Conservation (phyloP, 2,888 invertebrate genomes). For the Amphiduros pacificus region DNA sequence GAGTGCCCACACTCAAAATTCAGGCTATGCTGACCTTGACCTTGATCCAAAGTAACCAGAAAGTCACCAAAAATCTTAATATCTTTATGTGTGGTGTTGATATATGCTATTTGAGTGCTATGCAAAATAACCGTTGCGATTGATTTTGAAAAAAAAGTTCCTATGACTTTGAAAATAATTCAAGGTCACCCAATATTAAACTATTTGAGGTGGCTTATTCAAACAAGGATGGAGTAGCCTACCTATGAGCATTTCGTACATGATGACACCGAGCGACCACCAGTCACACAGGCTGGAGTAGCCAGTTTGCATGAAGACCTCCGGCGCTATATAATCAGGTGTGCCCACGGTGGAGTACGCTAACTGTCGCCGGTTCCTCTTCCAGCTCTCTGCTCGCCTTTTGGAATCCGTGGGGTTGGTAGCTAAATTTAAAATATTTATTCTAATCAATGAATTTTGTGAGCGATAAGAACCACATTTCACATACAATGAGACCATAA, state of each 20-base stretch:
- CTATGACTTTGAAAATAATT: no score
- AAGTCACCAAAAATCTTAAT: no score
- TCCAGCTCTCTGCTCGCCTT: constrained; percentile 98
- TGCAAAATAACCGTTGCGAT: no score
- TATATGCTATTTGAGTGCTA: no score
- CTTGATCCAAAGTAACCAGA: no score
- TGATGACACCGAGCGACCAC: constrained; percentile 99
- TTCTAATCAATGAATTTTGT: no score
- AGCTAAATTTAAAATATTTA: constrained; percentile 2
- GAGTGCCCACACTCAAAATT: no score
- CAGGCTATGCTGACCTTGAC: no score
- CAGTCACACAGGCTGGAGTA: constrained; percentile 98
- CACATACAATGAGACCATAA: no score
- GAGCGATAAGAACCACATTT: no score
- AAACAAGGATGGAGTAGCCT: constrained; percentile 44
- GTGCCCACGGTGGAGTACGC: constrained; percentile 78
- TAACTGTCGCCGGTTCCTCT: constrained; percentile 91
- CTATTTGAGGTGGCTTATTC: not conserved
- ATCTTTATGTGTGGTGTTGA: no score
- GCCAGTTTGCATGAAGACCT: constrained; percentile 93
- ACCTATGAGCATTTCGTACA: constrained; percentile 99
- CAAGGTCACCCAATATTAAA: not conserved
- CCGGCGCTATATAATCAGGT: constrained; percentile 99
- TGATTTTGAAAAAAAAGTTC: no score
- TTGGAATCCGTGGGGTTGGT: constrained; percentile 90